Evolutionary conservation across 2,113 vertebrate genomes (phyloP).

Genomic region (Python bivittatus): DNA sequence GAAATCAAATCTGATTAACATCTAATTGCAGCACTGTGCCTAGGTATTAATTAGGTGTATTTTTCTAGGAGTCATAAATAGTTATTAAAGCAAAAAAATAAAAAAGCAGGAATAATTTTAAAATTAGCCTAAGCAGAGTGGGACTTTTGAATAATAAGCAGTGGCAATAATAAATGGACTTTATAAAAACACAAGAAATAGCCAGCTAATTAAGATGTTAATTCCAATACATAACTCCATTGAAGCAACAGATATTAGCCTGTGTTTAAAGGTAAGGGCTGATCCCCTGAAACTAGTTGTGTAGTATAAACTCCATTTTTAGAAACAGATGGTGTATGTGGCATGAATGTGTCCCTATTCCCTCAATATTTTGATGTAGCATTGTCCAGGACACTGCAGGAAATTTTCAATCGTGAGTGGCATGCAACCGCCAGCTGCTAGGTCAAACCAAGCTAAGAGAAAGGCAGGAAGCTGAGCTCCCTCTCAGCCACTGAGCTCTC

Average conservation of each 20-base stretch:
- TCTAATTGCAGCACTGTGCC: constrained; percentile 66
- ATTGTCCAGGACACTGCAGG: not conserved
- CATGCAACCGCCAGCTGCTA: not conserved
- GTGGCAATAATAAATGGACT: constrained; percentile 57
- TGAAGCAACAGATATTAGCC: constrained; percentile 42
- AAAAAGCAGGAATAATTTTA: constrained; percentile 57
- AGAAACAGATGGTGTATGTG: not conserved
- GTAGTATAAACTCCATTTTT: constrained; percentile 41
- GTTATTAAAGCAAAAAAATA: constrained; percentile 57
- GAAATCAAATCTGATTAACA: constrained; percentile 75
- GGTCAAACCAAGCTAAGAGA: not conserved
- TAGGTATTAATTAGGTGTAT: constrained; percentile 65
- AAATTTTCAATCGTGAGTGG: not conserved
- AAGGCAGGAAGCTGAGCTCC: not conserved
- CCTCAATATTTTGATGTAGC: not conserved
- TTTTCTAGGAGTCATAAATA: constrained; percentile 66
- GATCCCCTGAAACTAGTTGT: not conserved
- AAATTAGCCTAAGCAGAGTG: constrained; percentile 62
- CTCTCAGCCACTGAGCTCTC: not conserved
- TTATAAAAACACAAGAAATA: constrained; percentile 60
- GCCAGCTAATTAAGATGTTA: constrained; percentile 48
- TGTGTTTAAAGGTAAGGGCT: constrained; percentile 43
- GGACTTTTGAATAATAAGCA: constrained; percentile 56
- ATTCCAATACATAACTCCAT: constrained; percentile 54
- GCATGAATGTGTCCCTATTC: not conserved